Base-by-base conservation (phyloP, 1,140 invertebrate genomes). In the Diachasma alloeum region DNA sequence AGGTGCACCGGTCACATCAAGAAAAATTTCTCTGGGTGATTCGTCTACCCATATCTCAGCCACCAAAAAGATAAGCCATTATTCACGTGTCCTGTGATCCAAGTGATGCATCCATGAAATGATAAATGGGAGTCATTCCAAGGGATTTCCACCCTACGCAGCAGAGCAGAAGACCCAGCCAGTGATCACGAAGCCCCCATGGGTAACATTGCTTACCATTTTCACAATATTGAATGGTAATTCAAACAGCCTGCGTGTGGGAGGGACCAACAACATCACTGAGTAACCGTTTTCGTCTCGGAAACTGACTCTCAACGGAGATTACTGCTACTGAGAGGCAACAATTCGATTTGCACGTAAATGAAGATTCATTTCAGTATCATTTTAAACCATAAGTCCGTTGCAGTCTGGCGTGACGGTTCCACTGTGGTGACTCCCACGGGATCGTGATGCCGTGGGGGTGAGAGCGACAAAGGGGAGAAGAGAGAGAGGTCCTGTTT, bases 271-370 rank as follows among this genome's bases (percentile, higher is more conserved):
- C 13, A 42, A 42, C 39, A 42, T 42, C 39, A 13, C 17, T n/a
- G 17, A 39, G 71, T 76, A 76, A 82, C 81, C 78, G 81, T 75
- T 80, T 37, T 79, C 81, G 70, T 74, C 71, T 77, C 74, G 78
- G 72, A 48, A 66, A 56, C 77, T 19, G 48, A 19, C 48, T 53
- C 48, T 53, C 48, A 53, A 53, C 83, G 85, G 84, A 86, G 85
- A 86, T 87, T 84, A 83, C 81, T 78, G 80, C 83, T 83, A 84
- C 79, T 75, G 81, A 84, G 83, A 81, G 84, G 81, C 17, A 53
- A 19, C 31, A 84, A 87, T 86, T 87, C 80, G 84, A 86, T 86
- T 87, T 84, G 75, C 72, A 80, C 76, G 74, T 84, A 84, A 81
- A 77, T 75, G 78, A 77, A 81, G 77, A 80, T 80, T 78, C 79